These are phyloP conservation scores for Papilio machaon DNA, from an alignment of 1,140 invertebrate species.

Conservation along the genomic window DNA sequence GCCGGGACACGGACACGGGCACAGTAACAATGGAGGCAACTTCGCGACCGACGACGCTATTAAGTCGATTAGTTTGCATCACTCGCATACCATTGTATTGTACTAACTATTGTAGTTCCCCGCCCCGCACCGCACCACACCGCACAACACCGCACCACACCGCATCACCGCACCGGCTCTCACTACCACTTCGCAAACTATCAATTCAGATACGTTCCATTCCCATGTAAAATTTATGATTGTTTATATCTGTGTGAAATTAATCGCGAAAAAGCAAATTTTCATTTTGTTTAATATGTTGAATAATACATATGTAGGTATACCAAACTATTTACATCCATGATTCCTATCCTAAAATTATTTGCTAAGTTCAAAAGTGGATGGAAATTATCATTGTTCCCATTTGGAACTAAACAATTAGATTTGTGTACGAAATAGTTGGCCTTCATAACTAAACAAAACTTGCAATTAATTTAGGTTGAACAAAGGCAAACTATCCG, in stretches of 20 bases:
- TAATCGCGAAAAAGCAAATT: neutral
- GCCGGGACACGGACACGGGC: neutral
- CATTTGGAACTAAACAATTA: conserved; percentile 2
- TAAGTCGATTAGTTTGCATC: conserved; percentile 42
- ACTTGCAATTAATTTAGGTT: conserved; percentile 26
- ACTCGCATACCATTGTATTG: conserved; percentile 38
- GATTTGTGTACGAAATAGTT: conserved; percentile 17
- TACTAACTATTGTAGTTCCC: conserved; percentile 1
- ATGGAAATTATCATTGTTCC: neutral
- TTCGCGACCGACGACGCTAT: conserved; percentile 29
- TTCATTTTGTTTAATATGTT: neutral
- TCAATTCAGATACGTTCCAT: neutral
- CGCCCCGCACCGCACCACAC: too few relatives aligned
- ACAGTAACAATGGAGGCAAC: conserved; percentile 22
- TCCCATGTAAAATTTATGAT: neutral
- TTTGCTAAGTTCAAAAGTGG: neutral
- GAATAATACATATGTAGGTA: too few relatives aligned
- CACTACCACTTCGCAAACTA: conserved; percentile 17
- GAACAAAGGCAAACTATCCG: conserved; percentile 26
- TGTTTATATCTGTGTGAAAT: neutral
- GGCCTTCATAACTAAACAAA: conserved; percentile 23
- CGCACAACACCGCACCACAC: too few relatives aligned
- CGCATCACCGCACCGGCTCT: neutral
- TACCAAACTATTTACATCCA: too few relatives aligned
- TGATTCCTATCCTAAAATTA: neutral